A percentile compares a stretch with the other conserved stretches of the same genome.
These are phyloP conservation scores for Malurus elegans DNA, from an alignment of 2,113 vertebrate species.

Conservation along the genomic window DNA sequence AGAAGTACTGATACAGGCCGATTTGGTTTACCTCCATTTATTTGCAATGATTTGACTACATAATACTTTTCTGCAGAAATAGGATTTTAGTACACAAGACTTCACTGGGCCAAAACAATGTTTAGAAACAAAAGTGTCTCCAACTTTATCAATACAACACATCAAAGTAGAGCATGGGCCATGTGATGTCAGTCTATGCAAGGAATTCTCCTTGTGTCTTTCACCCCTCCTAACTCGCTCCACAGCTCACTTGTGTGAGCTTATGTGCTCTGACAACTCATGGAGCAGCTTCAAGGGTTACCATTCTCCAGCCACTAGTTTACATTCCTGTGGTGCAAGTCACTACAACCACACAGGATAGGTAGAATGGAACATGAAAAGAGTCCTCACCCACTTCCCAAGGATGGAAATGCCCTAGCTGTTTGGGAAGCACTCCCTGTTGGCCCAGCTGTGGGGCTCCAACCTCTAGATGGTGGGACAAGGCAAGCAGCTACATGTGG, in stretches of 20 bases:
- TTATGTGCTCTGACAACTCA: rapidly evolving
- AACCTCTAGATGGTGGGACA: background rate
- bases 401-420: background rate
- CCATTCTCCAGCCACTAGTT: background rate
- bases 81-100: background rate
- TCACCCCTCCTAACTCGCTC: background rate
- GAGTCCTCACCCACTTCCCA: background rate
- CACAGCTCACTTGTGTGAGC: background rate
- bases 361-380: background rate
- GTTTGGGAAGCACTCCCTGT: background rate
- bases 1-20: background rate
- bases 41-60: background rate
- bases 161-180: background rate
- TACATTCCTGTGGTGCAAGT: background rate
- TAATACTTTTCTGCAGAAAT: background rate
- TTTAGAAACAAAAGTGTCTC: background rate
- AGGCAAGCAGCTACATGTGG: background rate
- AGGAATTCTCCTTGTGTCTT: background rate
- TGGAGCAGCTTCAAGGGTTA: background rate
- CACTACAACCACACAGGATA: background rate
- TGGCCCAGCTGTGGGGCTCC: background rate
- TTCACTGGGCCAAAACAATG: background rate
- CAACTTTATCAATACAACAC: background rate
- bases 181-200: background rate
- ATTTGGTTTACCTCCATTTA: background rate